Evolutionary conservation across 2,888 invertebrate species (phyloP).

Genomic region (Invenusta paracnida): DNA sequence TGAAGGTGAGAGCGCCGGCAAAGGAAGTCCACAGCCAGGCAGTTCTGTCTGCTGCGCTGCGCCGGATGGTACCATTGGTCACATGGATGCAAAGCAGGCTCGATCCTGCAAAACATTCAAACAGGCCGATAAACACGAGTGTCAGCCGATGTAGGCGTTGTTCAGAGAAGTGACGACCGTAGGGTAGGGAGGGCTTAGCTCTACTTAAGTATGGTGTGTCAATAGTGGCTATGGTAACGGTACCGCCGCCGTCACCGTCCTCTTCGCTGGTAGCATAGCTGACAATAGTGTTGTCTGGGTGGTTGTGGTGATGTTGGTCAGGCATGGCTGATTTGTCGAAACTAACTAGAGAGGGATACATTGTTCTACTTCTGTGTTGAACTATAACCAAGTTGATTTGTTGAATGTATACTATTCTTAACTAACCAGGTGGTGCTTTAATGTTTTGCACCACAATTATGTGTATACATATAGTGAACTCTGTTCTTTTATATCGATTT

Average conservation of each 20-base stretch:
- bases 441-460: not conserved
- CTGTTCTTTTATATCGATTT: not conserved
- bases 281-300: too few relatives aligned
- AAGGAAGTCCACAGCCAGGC: not conserved
- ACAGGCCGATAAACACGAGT: not conserved
- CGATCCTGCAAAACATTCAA: not conserved
- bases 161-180: not conserved
- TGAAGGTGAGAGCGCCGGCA: not conserved
- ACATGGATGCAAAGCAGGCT: not conserved
- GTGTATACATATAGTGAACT: not conserved
- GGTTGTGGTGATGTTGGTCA: too few relatives aligned
- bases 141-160: not conserved
- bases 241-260: too few relatives aligned
- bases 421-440: not conserved
- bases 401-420: not conserved
- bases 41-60: not conserved
- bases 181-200: not conserved
- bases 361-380: too few relatives aligned
- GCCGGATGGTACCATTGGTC: not conserved
- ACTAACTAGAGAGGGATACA: too few relatives aligned
- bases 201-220: not conserved
- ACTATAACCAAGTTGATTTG: too few relatives aligned
- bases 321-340: too few relatives aligned
- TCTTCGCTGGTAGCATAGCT: too few relatives aligned
- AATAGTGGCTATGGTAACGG: not conserved